phyloP scores from a whole-genome alignment of 2,888 invertebrate species.

The Chrysopilus asiliformis region DNA sequence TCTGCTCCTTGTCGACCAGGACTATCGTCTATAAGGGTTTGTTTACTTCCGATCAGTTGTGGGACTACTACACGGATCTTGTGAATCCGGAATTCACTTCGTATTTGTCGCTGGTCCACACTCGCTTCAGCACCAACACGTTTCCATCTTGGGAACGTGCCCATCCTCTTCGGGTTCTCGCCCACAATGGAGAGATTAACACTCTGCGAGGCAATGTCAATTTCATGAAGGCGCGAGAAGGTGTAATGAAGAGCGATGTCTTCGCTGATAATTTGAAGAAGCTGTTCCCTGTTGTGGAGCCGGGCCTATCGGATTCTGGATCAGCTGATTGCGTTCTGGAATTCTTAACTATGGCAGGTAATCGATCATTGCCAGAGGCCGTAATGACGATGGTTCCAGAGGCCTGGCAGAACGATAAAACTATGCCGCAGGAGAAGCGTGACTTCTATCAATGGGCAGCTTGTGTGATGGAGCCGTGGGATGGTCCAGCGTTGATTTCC shows the following conservation, averaged over 20 bases:
- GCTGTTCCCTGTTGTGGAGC: conserved; percentile 94
- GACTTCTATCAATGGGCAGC: conserved; percentile 97
- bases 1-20: conserved; percentile 83
- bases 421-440: conserved; percentile 84
- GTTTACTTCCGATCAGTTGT: conserved; percentile 82
- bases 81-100: conserved; percentile 72
- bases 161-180: conserved; percentile 82
- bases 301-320: conserved; percentile 95
- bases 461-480: conserved; percentile 99
- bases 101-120: conserved; percentile 92
- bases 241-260: conserved; percentile 80
- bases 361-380: conserved; percentile 84
- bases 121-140: conserved; percentile 97
- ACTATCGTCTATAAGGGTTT: conserved; percentile 97
- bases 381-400: conserved; percentile 99
- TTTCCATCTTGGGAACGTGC: conserved; percentile 99
- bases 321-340: conserved; percentile 96
- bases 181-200: conserved; percentile 99
- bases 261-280: conserved; percentile 69
- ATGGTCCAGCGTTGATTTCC: conserved; percentile 90
- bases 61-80: conserved; percentile 63
- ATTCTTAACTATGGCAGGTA: conserved; percentile 88
- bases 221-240: conserved; percentile 96
- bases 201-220: conserved; percentile 97
- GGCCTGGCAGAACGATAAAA: conserved; percentile 92